Evolutionary conservation across 2,113 vertebrate species (phyloP).

Genomic region (Gasterosteus nipponicus): DNA sequence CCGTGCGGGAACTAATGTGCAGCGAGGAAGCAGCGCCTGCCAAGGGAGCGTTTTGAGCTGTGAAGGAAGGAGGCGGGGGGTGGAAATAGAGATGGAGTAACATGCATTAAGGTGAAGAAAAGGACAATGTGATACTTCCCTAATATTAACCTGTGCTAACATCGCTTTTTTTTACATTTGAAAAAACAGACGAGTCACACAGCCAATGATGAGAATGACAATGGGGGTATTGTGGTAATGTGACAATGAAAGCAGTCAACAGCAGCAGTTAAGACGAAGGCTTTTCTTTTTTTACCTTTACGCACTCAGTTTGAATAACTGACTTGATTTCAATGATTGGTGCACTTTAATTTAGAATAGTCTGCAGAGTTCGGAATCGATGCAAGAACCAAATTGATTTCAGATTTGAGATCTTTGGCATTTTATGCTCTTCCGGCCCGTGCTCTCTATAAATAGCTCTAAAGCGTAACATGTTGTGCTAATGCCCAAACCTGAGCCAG

Average conservation of each 20-base stretch:
- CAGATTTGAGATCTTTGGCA: constrained; percentile 9
- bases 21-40: constrained; percentile 33
- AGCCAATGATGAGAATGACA: too few species aligned
- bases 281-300: too few species aligned
- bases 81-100: constrained; percentile 17
- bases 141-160: constrained; percentile 15
- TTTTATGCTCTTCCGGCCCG: constrained; percentile 26
- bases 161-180: background rate
- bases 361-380: constrained; percentile 16
- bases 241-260: too few species aligned
- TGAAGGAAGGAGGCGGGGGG: constrained; percentile 9
- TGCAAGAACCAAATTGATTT: constrained; percentile 26
- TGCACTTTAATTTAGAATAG: constrained; percentile 17
- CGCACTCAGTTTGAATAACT: constrained; percentile 5
- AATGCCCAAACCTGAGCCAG: constrained; percentile 36
- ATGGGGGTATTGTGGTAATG: too few species aligned
- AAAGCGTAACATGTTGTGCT: constrained; percentile 30
- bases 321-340: constrained; percentile 18
- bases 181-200: too few species aligned
- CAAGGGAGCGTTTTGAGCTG: constrained; percentile 52
- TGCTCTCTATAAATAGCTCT: constrained; percentile 38
- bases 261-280: too few species aligned
- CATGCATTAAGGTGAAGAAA: constrained; percentile 14
- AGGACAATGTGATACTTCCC: background rate
- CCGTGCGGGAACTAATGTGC: constrained; percentile 27